phyloP scores from a whole-genome alignment of 2,888 invertebrate genomes.

The Alsophila aescularia region DNA sequence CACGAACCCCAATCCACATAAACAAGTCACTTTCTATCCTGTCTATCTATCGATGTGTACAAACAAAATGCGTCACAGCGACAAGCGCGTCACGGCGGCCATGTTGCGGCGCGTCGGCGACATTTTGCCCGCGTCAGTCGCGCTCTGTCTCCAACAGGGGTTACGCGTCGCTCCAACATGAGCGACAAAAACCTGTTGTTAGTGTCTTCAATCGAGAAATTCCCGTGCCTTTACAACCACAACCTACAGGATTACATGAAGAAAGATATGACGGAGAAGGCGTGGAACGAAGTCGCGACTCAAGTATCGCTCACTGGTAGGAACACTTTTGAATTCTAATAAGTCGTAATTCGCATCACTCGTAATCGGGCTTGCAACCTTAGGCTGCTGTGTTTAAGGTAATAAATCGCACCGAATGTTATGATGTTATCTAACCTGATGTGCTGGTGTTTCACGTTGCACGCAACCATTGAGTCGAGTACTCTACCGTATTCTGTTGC shows the following conservation, averaged over 20 bases:
- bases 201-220: slow-evolving; percentile 49
- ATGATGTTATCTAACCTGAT: neutral
- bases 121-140: slow-evolving; percentile 37
- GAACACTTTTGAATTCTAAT: slow-evolving; percentile 5
- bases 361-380: neutral
- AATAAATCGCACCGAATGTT: neutral
- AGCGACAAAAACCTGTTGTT: slow-evolving; percentile 51
- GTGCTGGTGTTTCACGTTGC: slow-evolving; percentile 9
- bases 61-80: slow-evolving; percentile 42
- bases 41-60: neutral
- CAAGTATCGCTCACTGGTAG: slow-evolving; percentile 48
- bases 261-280: slow-evolving; percentile 52
- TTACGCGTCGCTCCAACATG: slow-evolving; percentile 39
- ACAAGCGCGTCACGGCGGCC: slow-evolving; percentile 44
- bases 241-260: slow-evolving; percentile 49
- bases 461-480: neutral
- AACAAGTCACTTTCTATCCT: neutral
- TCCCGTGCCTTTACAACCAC: slow-evolving; percentile 52
- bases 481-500: neutral
- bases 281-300: slow-evolving; percentile 53
- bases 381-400: neutral
- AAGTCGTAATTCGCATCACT: slow-evolving; percentile 1
- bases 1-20: slow-evolving; percentile 11
- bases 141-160: slow-evolving; percentile 24
- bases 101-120: slow-evolving; percentile 48